These are phyloP conservation scores for Drosophila pseudotalamancana DNA, from an alignment of 2,888 invertebrate species.

Conservation along the genomic window DNA sequence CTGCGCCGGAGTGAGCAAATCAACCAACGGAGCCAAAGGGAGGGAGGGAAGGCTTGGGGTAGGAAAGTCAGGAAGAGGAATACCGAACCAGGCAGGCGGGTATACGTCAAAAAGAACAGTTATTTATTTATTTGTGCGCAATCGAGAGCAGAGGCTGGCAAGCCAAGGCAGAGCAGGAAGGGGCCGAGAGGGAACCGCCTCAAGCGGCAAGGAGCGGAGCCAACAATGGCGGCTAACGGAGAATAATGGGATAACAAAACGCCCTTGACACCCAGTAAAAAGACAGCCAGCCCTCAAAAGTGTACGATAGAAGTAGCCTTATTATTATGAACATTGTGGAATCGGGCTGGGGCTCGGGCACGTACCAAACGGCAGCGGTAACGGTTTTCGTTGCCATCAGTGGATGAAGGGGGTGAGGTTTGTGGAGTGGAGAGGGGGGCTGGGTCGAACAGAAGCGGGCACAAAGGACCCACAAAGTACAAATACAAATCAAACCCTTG, in stretches of 20 bases:
- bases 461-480: constrained; percentile 68
- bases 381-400: constrained; percentile 13
- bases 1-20: constrained; percentile 70
- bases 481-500: constrained; percentile 79
- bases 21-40: constrained; percentile 37
- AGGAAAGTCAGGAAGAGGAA: constrained; percentile 39
- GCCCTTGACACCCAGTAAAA: constrained; percentile 83
- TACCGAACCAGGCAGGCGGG: constrained; percentile 40
- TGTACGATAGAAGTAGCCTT: constrained; percentile 71
- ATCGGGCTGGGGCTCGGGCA: constrained; percentile 62
- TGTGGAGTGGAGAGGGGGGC: neutral
- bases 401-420: neutral
- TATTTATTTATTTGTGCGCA: constrained; percentile 80
- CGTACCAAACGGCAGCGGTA: constrained; percentile 64
- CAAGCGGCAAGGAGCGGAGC: constrained; percentile 25
- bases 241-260: constrained; percentile 83
- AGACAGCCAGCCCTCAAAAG: constrained; percentile 77
- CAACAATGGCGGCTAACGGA: constrained; percentile 73
- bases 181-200: constrained; percentile 22
- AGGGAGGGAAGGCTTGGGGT: neutral
- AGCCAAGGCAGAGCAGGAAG: constrained; percentile 7
- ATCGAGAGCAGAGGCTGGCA: constrained; percentile 57
- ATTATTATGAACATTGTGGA: constrained; percentile 76
- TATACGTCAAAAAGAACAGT: constrained; percentile 80
- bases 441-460: constrained; percentile 14